These are phyloP conservation scores for Triplophysa siluroides DNA, from an alignment of 2,113 vertebrate species.

Conservation along the genomic window DNA sequence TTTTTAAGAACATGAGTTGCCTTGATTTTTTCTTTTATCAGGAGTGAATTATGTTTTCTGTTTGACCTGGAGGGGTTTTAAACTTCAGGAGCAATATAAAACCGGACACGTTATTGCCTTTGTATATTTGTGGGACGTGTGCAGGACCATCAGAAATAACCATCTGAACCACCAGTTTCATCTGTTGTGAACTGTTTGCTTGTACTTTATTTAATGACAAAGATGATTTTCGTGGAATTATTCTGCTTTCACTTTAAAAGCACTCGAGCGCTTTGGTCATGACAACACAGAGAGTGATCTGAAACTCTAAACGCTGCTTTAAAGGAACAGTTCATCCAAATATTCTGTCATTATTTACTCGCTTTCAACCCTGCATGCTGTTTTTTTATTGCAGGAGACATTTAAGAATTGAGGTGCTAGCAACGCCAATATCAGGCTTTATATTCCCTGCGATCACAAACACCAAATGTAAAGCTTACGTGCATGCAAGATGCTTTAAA, in stretches of 20 bases:
- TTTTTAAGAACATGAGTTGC: constrained; percentile 15
- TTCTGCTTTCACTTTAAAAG: constrained; percentile 22
- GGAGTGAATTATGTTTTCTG: background rate
- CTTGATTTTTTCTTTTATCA: background rate
- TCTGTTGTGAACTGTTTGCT: background rate
- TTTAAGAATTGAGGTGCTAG: background rate
- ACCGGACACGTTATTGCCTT: background rate
- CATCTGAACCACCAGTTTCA: too few species aligned
- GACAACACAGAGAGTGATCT: background rate
- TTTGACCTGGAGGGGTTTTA: background rate
- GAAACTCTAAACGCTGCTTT: background rate
- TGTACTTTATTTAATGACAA: constrained; percentile 36
- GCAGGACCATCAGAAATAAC: background rate
- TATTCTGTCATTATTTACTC: background rate
- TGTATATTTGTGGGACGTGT: background rate
- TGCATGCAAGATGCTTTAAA: too few species aligned
- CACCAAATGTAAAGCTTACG: too few species aligned
- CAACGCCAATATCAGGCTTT: background rate
- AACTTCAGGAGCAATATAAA: constrained; percentile 46
- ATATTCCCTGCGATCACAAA: background rate
- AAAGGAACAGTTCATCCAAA: background rate
- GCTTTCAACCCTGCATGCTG: background rate
- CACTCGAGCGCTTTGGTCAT: constrained; percentile 36
- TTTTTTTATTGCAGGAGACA: background rate
- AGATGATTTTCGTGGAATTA: background rate